Evolutionary conservation across 37 sponge, comb jelly and placozoan species (phyloP), one percentile per base, ranked within the genome.

Genomic region (Aphrocallistes beatrix): DNA sequence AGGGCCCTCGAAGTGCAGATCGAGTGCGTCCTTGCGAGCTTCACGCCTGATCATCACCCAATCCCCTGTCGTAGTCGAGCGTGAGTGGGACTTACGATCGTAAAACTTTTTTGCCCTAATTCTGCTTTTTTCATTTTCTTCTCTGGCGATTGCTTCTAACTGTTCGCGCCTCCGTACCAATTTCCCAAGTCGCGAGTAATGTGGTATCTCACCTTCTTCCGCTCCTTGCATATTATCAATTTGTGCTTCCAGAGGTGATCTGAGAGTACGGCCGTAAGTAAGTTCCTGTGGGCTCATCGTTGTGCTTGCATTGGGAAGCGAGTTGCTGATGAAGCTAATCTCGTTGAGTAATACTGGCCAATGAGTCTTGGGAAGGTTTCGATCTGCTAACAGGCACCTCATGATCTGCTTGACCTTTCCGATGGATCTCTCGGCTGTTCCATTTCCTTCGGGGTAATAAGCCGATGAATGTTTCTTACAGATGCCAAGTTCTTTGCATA

Each of bases 391-490:
- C 34, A 60, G 75, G 75, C 75, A 60, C 34, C 75, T 60, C 75
- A 60, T 60, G 75, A 60, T 60, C 75, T 60, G 75, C 75, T 60
- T 60, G 75, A 60, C 75, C 34, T 60, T 60, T 28, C 34, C 75
- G 25, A 60, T 60, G 10, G 75, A 19, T 60, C 75, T 60, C 75
- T 60, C 75, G 34, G 75, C 8, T 13, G 75, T 60, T 60, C 75
- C 25, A 13, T 60, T 60, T 30, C 75, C 8, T 60, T 28, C 75
- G 6, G 8, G 75, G 75, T 60, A 30, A 13, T 60, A 60, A 28
- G 75, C 75, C 8, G 75, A 60, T 13, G 75, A 60, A 19, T 60
- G 75, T 60, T 60, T 60, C 75, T 60, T 60, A 30, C 34, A 60
- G 75, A 19, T 60, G 34, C 75, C 3, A 60, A 25, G n/a, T 30